phyloP scores from a whole-genome alignment of 1,140 invertebrate species.

The Tribolium castaneum region DNA sequence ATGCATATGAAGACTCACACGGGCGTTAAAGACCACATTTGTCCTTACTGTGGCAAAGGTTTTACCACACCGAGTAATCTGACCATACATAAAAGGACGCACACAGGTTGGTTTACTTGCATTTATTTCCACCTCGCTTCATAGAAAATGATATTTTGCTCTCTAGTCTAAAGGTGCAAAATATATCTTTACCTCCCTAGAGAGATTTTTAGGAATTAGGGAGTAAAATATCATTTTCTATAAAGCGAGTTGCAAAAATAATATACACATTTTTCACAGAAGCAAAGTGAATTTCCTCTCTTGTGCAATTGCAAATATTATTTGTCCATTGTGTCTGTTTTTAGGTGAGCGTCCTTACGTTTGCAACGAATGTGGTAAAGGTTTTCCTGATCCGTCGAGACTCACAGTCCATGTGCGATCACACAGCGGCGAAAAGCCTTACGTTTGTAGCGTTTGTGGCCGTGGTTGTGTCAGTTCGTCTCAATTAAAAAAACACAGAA shows the following conservation, averaged over 20 bases:
- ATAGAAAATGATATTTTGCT: no score
- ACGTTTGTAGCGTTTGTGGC: conserved; percentile 71
- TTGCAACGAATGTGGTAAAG: conserved; percentile 64
- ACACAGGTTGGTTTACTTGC: conserved; percentile 61
- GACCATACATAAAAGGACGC: conserved; percentile 67
- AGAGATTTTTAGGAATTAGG: no score
- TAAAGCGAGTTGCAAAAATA: no score
- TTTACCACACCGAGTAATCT: conserved; percentile 65
- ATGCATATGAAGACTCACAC: conserved; percentile 78
- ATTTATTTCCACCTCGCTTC: no score
- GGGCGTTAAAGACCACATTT: conserved; percentile 77
- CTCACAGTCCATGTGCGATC: conserved; percentile 66
- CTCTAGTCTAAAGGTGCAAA: no score
- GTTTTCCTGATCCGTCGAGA: conserved; percentile 65
- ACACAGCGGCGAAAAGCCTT: conserved; percentile 76
- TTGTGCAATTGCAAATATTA: no score
- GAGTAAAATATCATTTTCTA: no score
- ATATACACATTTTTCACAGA: no score
- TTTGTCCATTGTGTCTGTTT: neutral
- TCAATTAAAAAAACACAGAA: conserved; percentile 64
- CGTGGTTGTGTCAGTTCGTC: conserved; percentile 59
- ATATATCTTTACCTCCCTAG: no score
- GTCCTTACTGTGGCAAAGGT: conserved; percentile 76
- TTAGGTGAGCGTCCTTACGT: conserved; percentile 66
- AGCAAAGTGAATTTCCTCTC: no score